Conservation (phyloP, 2,113 vertebrate species). For the Hydrolagus affinis region DNA sequence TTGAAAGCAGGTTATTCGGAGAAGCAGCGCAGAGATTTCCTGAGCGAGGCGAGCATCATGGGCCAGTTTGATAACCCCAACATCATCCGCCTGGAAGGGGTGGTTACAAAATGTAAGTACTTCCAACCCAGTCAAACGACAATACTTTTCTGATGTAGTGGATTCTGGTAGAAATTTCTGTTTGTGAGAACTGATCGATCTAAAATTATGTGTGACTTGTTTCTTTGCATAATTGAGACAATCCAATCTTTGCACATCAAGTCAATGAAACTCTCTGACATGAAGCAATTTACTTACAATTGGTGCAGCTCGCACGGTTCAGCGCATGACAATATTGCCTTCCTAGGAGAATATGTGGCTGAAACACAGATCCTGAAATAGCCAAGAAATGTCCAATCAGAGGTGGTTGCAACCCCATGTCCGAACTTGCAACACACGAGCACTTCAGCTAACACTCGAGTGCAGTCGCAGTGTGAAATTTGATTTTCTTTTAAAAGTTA, state of each 20-base stretch:
- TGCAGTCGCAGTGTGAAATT: background rate
- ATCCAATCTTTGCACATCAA: background rate
- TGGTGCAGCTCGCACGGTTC: background rate
- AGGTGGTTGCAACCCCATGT: too few species aligned
- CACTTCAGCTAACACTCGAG: background rate
- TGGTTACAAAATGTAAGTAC: conserved; percentile 28
- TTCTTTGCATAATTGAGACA: background rate
- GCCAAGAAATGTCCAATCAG: conserved; percentile 3
- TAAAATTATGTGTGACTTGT: background rate
- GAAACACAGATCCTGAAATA: background rate
- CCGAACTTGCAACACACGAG: background rate
- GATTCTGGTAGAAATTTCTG: background rate
- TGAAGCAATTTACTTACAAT: conserved; percentile 22
- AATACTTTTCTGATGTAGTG: background rate
- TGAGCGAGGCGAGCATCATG: conserved; percentile 28
- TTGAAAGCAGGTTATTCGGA: conserved; percentile 23
- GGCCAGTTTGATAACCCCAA: conserved; percentile 31
- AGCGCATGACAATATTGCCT: background rate
- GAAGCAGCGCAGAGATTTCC: conserved; percentile 27
- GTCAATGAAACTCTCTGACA: background rate
- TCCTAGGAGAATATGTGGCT: background rate
- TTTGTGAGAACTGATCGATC: too few species aligned
- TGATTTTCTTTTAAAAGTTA: background rate
- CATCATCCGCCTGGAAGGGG: conserved; percentile 27
- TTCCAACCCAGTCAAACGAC: background rate